phyloP scores from a whole-genome alignment of 35 echinoderm and acorn worm genomes.

The Heliocidaris erythrogramma region DNA sequence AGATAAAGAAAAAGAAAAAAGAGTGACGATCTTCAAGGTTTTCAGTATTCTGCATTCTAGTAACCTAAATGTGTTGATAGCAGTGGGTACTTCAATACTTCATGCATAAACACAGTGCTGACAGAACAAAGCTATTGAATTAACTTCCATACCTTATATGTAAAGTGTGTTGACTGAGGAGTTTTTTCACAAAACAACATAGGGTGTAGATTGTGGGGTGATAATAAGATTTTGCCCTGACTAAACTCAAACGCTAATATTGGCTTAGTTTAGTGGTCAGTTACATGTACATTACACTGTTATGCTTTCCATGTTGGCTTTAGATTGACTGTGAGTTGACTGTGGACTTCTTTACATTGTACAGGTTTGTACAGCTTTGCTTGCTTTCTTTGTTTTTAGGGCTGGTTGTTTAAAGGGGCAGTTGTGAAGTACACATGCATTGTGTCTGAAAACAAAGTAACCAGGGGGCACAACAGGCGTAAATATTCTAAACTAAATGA shows the following conservation, averaged over 20 bases:
- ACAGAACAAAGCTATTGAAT: neutral
- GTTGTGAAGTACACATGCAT: neutral
- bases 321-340: neutral
- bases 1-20: too few relatives aligned
- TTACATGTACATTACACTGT: constrained; percentile 5
- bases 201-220: neutral
- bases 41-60: too few relatives aligned
- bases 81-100: too few relatives aligned
- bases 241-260: neutral
- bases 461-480: too few relatives aligned
- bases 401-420: neutral
- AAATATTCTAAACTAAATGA: too few relatives aligned
- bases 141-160: neutral
- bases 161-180: neutral
- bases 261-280: constrained; percentile 15
- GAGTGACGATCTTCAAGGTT: too few relatives aligned
- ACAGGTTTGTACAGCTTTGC: neutral
- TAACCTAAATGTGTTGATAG: too few relatives aligned
- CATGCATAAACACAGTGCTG: neutral
- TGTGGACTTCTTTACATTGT: neutral
- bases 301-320: neutral
- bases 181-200: neutral
- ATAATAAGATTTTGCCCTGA: neutral
- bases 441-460: neutral
- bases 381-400: neutral